Evolutionary conservation across 2,888 invertebrate genomes (phyloP), one percentile per base, ranked within the genome.

Genomic region (Drosophila nr. fundita): DNA sequence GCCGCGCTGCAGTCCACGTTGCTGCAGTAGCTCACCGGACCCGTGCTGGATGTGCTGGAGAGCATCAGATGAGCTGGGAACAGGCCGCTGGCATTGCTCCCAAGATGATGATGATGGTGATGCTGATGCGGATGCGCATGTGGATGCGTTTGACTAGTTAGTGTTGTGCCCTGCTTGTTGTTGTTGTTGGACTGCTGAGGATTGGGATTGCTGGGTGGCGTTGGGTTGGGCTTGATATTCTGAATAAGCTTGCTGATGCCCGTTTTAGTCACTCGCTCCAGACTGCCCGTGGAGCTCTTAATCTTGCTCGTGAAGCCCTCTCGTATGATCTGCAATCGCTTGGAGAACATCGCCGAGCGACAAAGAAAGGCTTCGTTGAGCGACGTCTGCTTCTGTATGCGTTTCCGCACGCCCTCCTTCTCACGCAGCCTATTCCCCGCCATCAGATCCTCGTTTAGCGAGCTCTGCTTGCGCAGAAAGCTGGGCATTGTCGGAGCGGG

Each of bases 361-460:
- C 94, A 97, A 65, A 98, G 95, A 71, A 97, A 95, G 71, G 98
- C 97, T 92, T 98, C 98, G 91, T 98, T 97, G 18, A 98, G 93
- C 8, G 97, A 97, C 30, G 97, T 97, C 93, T 98, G 98, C 91
- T 98, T 98, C 91, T 97, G 97, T 80, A 97, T 97, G 90, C 97
- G 96, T 89, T 96, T 96, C 68, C 97, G 94, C 27, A 98, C 95
- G 55, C 95, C 94, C 91, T 97, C 97, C 87, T 97, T 97, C 91
- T 98, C 98, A 72, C 96, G 94, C 87, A 97, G 93, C 64, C 98
- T 94, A 87, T 97, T 97, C n/a, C 96, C 96, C 4, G 97, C 97
- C 96, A 98, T 97, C 18, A 97, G 94, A 91, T 98, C 98, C 91
- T 98, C 98, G 90, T 98, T 98, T 72, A 98, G 94, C 2, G 98